phyloP scores from a whole-genome alignment of 2,888 invertebrate species.

The Tupiocoris notatus region DNA sequence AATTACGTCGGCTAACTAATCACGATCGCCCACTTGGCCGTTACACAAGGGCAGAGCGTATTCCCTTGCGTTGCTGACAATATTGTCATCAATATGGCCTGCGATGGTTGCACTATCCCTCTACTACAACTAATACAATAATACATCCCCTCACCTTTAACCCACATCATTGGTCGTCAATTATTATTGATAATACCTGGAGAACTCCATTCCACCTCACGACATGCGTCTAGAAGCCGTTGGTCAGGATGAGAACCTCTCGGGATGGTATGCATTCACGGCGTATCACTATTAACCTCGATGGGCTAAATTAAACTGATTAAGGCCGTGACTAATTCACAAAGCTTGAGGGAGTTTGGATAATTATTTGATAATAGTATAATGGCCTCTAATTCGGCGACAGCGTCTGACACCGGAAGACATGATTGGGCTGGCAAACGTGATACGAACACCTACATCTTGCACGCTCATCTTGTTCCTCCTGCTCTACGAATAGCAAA shows the following conservation, averaged over 20 bases:
- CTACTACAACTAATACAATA: too few species aligned
- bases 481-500: too few species aligned
- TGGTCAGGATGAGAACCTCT: not conserved
- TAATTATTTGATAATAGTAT: conserved; percentile 39
- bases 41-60: not conserved
- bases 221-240: too few species aligned
- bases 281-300: conserved; percentile 25
- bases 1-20: conserved; percentile 34
- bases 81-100: conserved; percentile 36
- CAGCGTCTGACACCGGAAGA: not conserved
- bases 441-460: too few species aligned
- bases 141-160: not conserved
- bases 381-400: conserved; percentile 27
- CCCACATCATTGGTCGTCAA: conserved; percentile 23
- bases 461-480: not conserved
- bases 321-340: conserved; percentile 34
- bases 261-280: not conserved
- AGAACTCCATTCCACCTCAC: not conserved
- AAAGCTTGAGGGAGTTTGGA: conserved; percentile 34
- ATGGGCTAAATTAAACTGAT: conserved; percentile 33
- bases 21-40: conserved; percentile 18
- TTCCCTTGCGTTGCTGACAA: conserved; percentile 18
- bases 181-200: conserved; percentile 34
- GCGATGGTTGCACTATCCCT: not conserved
- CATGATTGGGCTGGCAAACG: not conserved